Evolutionary conservation across 2,888 invertebrate species (phyloP).

Genomic region (Polyommatus iphigenia): DNA sequence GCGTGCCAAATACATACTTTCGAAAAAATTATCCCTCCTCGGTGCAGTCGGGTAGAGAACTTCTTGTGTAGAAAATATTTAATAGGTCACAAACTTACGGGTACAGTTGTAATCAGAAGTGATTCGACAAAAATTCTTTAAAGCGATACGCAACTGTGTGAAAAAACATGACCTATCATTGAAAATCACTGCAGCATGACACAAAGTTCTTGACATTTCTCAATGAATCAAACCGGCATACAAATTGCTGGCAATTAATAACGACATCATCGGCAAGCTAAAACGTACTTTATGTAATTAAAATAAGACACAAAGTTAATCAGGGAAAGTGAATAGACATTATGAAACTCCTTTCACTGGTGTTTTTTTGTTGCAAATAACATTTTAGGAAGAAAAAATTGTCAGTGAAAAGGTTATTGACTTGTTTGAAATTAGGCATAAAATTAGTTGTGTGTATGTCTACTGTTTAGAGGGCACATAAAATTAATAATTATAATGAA

Average conservation of each 20-base stretch:
- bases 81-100: background rate
- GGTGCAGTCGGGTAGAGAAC: too few species aligned
- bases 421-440: background rate
- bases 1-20: too few species aligned
- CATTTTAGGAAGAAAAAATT: constrained; percentile 2
- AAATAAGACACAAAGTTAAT: background rate
- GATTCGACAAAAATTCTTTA: background rate
- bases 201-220: constrained; percentile 32
- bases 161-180: constrained; percentile 32
- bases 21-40: too few species aligned
- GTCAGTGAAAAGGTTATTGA: background rate
- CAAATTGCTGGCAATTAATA: constrained; percentile 32
- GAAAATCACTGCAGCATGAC: constrained; percentile 25
- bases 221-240: constrained; percentile 29
- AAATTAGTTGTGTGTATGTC: background rate
- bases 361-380: constrained; percentile 20
- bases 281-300: background rate
- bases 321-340: background rate
- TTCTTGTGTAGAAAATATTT: background rate
- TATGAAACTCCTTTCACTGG: constrained; percentile 32
- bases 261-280: constrained; percentile 6
- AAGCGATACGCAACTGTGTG: background rate
- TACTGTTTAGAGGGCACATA: too few species aligned
- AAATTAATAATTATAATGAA: too few species aligned
- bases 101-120: constrained; percentile 5